phyloP scores from a whole-genome alignment of 2,113 vertebrate species.

The Cinclus mexicanus region DNA sequence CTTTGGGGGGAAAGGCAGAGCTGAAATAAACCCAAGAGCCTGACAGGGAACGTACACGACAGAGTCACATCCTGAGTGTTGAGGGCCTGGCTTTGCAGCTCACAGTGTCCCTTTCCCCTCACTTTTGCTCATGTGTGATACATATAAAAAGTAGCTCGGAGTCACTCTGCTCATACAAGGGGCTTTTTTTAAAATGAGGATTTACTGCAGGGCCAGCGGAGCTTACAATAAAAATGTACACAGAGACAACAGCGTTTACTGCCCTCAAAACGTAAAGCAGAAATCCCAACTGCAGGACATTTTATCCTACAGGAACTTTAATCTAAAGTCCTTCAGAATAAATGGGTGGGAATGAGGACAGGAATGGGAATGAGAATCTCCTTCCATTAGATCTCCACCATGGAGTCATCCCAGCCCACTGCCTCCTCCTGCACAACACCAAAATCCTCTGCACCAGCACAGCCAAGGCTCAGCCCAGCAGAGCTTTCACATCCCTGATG shows the following conservation, averaged over 20 bases:
- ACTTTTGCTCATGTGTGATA: neutral
- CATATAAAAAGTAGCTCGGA: neutral
- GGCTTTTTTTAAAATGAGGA: neutral
- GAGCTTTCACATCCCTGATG: neutral
- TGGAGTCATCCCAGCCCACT: neutral
- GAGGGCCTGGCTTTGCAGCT: neutral
- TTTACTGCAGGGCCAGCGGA: neutral
- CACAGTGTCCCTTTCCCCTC: accelerated
- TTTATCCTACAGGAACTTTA: neutral
- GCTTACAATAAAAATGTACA: neutral
- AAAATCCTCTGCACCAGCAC: neutral
- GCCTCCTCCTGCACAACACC: neutral
- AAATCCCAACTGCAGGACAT: neutral
- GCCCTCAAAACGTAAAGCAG: neutral
- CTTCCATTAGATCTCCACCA: neutral
- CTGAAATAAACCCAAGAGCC: neutral
- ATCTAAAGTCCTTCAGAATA: neutral
- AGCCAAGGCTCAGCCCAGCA: neutral
- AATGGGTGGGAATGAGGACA: neutral
- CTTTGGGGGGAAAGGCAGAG: neutral
- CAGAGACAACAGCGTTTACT: neutral
- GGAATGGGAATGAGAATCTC: neutral
- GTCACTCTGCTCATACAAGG: neutral
- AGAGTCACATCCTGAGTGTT: neutral
- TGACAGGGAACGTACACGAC: neutral